Evolutionary conservation across 2,113 vertebrate species (phyloP).

Genomic region (Oceanites oceanicus): DNA sequence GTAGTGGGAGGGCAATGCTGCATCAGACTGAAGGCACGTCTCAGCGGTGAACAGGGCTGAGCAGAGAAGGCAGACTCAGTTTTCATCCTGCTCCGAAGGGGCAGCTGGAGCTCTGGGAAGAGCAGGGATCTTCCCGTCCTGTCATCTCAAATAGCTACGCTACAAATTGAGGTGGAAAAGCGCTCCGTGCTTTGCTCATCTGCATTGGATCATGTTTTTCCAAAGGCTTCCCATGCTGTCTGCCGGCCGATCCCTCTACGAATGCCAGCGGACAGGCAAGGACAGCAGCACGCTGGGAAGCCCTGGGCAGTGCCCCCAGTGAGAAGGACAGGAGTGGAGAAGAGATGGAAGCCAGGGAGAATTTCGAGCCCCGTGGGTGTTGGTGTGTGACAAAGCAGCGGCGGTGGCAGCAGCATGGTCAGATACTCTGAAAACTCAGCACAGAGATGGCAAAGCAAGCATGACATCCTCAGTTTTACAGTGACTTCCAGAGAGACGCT

Average conservation of each 20-base stretch:
- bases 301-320: neutral
- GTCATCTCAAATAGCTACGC: fast-evolving
- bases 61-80: neutral
- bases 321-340: constrained; percentile 14
- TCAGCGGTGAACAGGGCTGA: neutral
- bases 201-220: neutral
- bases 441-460: constrained; percentile 81
- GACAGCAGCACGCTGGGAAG: neutral
- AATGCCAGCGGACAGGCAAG: neutral
- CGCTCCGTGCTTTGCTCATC: constrained; percentile 51
- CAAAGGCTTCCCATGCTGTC: constrained; percentile 25
- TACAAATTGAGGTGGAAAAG: constrained; percentile 9
- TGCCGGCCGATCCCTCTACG: neutral
- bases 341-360: constrained; percentile 68
- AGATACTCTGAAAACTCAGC: constrained; percentile 72
- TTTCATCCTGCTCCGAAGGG: neutral
- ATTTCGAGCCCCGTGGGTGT: constrained; percentile 76
- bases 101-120: neutral
- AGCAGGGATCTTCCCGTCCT: neutral
- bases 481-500: constrained; percentile 29
- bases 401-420: constrained; percentile 71
- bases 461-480: constrained; percentile 72
- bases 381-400: constrained; percentile 70
- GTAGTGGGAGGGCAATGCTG: fast-evolving
- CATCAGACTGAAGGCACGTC: neutral